These are phyloP conservation scores for Oxygymnocypris stewartii DNA, from an alignment of 2,113 vertebrate species.

Conservation along the genomic window DNA sequence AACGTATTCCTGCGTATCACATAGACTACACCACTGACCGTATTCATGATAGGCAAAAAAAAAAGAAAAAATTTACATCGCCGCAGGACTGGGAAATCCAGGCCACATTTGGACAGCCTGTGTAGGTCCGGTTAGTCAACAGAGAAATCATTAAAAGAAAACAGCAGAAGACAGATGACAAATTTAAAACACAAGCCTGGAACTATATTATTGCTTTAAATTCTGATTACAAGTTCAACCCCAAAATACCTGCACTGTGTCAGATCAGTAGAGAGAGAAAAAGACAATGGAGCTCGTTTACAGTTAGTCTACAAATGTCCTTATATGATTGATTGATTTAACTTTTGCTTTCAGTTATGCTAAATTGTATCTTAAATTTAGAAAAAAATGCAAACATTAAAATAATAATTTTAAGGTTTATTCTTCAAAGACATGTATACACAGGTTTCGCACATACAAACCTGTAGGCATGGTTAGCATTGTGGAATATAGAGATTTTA, in stretches of 20 bases:
- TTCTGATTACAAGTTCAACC: conserved; percentile 18
- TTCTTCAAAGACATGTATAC: background rate
- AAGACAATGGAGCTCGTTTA: background rate
- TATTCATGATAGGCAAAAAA: conserved; percentile 20
- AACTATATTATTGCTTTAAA: conserved; percentile 29
- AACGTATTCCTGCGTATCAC: no score
- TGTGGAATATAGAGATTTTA: background rate
- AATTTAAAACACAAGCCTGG: conserved; percentile 6
- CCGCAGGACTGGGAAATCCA: conserved; percentile 12
- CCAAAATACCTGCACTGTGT: conserved; percentile 35
- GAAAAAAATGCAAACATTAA: background rate
- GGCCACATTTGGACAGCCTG: conserved; percentile 11
- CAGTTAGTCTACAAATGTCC: background rate
- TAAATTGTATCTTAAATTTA: background rate
- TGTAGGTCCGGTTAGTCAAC: conserved; percentile 20
- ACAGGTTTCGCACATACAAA: background rate
- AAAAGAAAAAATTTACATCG: conserved; percentile 40
- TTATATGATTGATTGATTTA: background rate
- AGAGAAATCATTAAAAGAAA: conserved; percentile 25
- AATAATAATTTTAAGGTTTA: background rate
- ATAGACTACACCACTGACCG: background rate
- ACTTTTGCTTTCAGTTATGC: background rate
- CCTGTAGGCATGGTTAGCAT: background rate
- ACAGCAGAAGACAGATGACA: conserved; percentile 30
- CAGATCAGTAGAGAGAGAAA: background rate